Evolutionary conservation across 2,113 vertebrate genomes (phyloP).

Genomic region (Xiphophorus hellerii): DNA sequence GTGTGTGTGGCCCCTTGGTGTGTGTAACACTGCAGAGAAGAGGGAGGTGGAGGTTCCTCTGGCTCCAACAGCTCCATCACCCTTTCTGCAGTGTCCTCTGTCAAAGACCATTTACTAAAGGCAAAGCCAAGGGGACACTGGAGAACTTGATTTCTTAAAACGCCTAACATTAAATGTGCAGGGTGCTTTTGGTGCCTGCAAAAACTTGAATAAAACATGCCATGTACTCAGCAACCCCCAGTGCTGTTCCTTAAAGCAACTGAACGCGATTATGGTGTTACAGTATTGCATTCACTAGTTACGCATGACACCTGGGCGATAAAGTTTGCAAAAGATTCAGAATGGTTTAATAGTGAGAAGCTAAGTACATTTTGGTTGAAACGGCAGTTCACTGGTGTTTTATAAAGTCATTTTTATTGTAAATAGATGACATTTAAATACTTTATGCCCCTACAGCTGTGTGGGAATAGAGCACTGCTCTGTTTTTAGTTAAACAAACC

Average conservation of each 20-base stretch:
- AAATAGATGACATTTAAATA: too few species aligned
- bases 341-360: constrained; percentile 70
- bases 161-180: background rate
- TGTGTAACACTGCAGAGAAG: constrained; percentile 54
- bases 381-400: constrained; percentile 38
- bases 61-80: constrained; percentile 38
- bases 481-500: too few species aligned
- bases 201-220: background rate
- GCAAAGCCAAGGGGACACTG: constrained; percentile 2
- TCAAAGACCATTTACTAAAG: constrained; percentile 37
- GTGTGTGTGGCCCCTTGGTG: constrained; percentile 30
- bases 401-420: background rate
- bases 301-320: constrained; percentile 63
- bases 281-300: constrained; percentile 69
- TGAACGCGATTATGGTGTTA: constrained; percentile 72
- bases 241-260: constrained; percentile 56
- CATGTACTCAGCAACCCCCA: constrained; percentile 27
- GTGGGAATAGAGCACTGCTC: too few species aligned
- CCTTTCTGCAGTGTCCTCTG: constrained; percentile 44
- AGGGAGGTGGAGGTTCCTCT: constrained; percentile 55
- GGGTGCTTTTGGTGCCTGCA: background rate
- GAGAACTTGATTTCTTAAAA: background rate
- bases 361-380: constrained; percentile 52
- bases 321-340: constrained; percentile 59
- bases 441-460: too few species aligned